phyloP scores from a whole-genome alignment of 1,140 invertebrate genomes.

The Lepidostoma basale region DNA sequence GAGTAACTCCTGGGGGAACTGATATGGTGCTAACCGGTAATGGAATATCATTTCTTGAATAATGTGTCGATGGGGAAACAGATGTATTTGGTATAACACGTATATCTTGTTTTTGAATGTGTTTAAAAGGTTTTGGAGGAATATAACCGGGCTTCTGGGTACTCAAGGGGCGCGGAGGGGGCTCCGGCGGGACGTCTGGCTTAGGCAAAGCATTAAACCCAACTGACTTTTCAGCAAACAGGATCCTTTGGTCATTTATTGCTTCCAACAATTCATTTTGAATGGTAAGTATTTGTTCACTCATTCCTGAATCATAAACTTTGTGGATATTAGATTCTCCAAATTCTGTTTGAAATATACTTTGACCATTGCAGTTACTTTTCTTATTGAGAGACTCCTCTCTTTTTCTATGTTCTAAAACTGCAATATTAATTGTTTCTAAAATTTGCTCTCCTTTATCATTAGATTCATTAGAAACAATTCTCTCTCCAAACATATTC shows the following conservation, averaged over 20 bases:
- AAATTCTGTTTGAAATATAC: slow-evolving; percentile 43
- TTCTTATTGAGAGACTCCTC: slow-evolving; percentile 20
- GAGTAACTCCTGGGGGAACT: not conserved
- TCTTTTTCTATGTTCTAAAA: slow-evolving; percentile 48
- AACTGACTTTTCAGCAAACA: slow-evolving; percentile 21
- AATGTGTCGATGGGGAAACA: slow-evolving; percentile 9
- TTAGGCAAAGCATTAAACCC: slow-evolving; percentile 3
- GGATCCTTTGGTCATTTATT: slow-evolving; percentile 40
- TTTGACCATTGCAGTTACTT: slow-evolving; percentile 23
- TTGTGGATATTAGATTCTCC: slow-evolving; percentile 32
- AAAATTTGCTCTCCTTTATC: slow-evolving; percentile 48
- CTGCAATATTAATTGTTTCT: slow-evolving; percentile 52
- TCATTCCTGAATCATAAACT: slow-evolving; percentile 30
- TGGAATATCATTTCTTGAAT: slow-evolving; percentile 35
- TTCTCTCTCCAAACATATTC: slow-evolving; percentile 20
- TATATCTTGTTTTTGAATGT: slow-evolving; percentile 57
- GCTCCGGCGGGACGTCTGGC: slow-evolving; percentile 53
- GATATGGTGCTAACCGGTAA: slow-evolving; percentile 19
- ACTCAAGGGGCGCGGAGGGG: slow-evolving; percentile 53
- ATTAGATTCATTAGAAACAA: slow-evolving; percentile 24
- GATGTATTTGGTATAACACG: slow-evolving; percentile 49
- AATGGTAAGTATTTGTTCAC: slow-evolving; percentile 48
- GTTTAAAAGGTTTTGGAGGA: slow-evolving; percentile 49
- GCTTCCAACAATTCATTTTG: slow-evolving; percentile 40
- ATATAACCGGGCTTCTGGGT: slow-evolving; percentile 43